A percentile compares a stretch with the other conserved stretches of the same genome.
These are phyloP conservation scores for Drosophila mettleri DNA, from an alignment of 2,888 invertebrate genomes.

Conservation along the genomic window DNA sequence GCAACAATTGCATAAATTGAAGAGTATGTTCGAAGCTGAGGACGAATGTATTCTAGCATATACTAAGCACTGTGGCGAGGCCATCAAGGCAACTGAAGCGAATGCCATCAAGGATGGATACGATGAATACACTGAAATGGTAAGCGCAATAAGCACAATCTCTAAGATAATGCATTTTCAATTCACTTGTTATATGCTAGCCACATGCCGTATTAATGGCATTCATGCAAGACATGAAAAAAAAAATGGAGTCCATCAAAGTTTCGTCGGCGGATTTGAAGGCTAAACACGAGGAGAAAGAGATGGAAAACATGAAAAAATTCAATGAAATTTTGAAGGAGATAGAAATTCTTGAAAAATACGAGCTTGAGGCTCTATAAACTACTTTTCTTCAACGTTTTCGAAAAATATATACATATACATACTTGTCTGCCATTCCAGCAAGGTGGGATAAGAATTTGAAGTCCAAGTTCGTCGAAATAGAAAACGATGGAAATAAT, in stretches of 20 bases:
- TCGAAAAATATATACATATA: too few relatives aligned
- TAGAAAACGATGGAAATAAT: neutral
- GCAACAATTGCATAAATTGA: conserved; percentile 9
- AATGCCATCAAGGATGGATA: neutral
- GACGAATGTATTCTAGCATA: conserved; percentile 9
- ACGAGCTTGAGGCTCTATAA: conserved; percentile 26
- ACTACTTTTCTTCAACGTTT: too few relatives aligned
- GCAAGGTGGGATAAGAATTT: conserved; percentile 9
- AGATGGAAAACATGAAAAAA: neutral
- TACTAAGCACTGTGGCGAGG: conserved; percentile 19
- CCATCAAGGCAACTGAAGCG: neutral
- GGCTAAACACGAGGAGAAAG: neutral
- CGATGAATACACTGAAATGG: conserved; percentile 42
- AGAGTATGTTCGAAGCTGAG: neutral
- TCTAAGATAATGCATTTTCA: neutral
- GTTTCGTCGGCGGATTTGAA: neutral
- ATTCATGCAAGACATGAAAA: neutral
- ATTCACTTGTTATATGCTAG: conserved; percentile 7
- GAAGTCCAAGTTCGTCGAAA: conserved; percentile 1
- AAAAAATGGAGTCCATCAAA: neutral
- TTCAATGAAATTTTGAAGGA: conserved; percentile 14
- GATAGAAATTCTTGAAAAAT: conserved; percentile 3
- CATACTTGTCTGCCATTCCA: conserved; percentile 10
- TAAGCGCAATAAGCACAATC: neutral
- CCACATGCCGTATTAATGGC: neutral